These are phyloP conservation scores for Aphyosemion australe DNA, from an alignment of 2,113 vertebrate species.

Conservation along the genomic window DNA sequence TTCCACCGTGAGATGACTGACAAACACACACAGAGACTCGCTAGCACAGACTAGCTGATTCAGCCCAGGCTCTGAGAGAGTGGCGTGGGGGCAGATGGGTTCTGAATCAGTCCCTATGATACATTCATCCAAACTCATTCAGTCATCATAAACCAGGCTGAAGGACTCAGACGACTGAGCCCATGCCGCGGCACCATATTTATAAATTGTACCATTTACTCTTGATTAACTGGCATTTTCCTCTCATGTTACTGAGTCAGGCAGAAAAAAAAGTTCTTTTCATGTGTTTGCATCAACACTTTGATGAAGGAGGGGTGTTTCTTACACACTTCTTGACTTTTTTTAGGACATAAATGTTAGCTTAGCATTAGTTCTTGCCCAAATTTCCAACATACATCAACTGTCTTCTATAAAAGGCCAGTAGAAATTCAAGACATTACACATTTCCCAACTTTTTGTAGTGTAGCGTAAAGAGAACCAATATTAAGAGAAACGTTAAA, in stretches of 20 bases:
- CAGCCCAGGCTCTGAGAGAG: constrained; percentile 49
- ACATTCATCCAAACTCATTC: constrained; percentile 56
- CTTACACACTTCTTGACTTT: background rate
- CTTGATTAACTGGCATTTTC: constrained; percentile 49
- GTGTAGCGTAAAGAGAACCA: no score
- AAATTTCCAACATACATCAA: no score
- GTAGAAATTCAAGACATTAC: no score
- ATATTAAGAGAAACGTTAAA: no score
- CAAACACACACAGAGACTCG: constrained; percentile 36
- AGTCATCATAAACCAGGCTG: constrained; percentile 64
- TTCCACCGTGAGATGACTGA: constrained; percentile 66
- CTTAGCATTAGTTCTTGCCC: background rate
- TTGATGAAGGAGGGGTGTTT: background rate
- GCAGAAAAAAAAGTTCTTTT: constrained; percentile 25
- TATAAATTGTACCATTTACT: constrained; percentile 68
- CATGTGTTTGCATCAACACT: constrained; percentile 20
- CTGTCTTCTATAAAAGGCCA: no score
- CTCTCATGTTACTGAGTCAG: constrained; percentile 50
- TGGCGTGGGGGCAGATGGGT: background rate
- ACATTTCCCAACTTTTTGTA: no score
- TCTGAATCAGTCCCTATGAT: constrained; percentile 67
- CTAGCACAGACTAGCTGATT: constrained; percentile 63
- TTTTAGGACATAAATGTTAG: background rate
- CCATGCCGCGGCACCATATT: constrained; percentile 55
- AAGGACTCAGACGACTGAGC: constrained; percentile 38